phyloP scores from a whole-genome alignment of 2,888 invertebrate species.

The Ormyrus thymus region DNA sequence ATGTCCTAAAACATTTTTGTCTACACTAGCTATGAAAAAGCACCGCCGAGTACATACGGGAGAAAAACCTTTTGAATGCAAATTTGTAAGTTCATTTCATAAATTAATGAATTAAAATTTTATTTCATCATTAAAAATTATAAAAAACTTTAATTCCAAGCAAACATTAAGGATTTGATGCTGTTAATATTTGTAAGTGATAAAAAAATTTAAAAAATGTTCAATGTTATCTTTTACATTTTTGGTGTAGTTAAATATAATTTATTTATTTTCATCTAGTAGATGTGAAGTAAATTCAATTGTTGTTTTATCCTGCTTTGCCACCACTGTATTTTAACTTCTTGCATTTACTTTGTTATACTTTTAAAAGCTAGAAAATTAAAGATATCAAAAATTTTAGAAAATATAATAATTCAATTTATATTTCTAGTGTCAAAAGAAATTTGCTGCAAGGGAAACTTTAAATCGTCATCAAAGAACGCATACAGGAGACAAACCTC shows the following conservation, averaged over 20 bases:
- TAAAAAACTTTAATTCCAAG: conserved; percentile 65
- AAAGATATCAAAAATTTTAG: not conserved
- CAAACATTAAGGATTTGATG: conserved; percentile 65
- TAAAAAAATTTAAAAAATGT: conserved; percentile 23
- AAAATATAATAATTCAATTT: conserved; percentile 22
- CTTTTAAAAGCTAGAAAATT: too few species aligned
- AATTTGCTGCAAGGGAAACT: conserved; percentile 89
- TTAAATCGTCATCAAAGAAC: conserved; percentile 85
- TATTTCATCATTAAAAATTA: conserved; percentile 23
- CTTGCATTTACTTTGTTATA: too few species aligned
- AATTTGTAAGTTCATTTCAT: conserved; percentile 69
- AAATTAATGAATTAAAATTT: not conserved
- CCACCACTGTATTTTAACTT: not conserved
- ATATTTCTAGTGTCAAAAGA: conserved; percentile 81
- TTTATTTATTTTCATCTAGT: conserved; percentile 20
- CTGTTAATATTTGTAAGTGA: conserved; percentile 53
- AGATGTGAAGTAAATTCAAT: not conserved
- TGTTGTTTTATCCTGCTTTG: not conserved
- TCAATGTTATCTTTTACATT: conserved; percentile 29
- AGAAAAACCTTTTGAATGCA: conserved; percentile 77
- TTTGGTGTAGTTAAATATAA: conserved; percentile 24
- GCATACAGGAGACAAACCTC: conserved; percentile 78
- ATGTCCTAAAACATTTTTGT: conserved; percentile 84
- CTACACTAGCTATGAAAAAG: conserved; percentile 86
- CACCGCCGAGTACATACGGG: conserved; percentile 79